Base-by-base conservation (phyloP, 2,888 invertebrate species). In the Dynastes maya region DNA sequence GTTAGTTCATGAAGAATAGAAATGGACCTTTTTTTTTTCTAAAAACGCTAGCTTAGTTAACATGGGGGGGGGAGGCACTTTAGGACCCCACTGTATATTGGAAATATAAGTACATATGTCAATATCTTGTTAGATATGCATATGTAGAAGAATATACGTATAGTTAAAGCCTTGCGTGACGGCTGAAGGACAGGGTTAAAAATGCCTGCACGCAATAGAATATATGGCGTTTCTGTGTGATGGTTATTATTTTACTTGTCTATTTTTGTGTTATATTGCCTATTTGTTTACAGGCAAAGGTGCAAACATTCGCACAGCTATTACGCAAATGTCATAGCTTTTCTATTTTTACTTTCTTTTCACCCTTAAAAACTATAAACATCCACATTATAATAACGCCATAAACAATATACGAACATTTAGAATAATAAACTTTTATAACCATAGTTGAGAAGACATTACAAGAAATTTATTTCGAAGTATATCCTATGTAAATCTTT, bases 201-300 rank as follows among this genome's bases (percentile, higher is more conserved):
- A 74, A 74, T 74, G 72, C 72, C 61, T 74, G 61, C 72, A 74
- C 72, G 72, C 72, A 74, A 74, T 61, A 74, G 63, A 74, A 74
- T 61, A 74, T 63, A 74, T 63, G 61, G 72, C 72, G 45, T 29
- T 74, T 45, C 72, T 45, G 61, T 74, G 72, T 74, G 72, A 74
- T 74, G 72, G 72, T 61, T 74, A 74, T 74, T 74, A 74, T 74
- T 74, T 61, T 61, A 61, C 61, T 45, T 61, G 72, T 74, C 72
- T 74, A 74, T 74, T 74, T 74, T 61, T 61, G 72, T 74, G 72
- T 63, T 74, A 74, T 74, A 74, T 74, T 63, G 72, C 72, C 72
- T 74, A 61, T 74, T 74, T 74, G 72, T 61, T 74, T 74, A 63
- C 45, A 32, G 13, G 13, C 22, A 45, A 74, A 74, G 72, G 72